phyloP scores from a whole-genome alignment of 2,113 vertebrate genomes.

The Benitochromis conjunctus region DNA sequence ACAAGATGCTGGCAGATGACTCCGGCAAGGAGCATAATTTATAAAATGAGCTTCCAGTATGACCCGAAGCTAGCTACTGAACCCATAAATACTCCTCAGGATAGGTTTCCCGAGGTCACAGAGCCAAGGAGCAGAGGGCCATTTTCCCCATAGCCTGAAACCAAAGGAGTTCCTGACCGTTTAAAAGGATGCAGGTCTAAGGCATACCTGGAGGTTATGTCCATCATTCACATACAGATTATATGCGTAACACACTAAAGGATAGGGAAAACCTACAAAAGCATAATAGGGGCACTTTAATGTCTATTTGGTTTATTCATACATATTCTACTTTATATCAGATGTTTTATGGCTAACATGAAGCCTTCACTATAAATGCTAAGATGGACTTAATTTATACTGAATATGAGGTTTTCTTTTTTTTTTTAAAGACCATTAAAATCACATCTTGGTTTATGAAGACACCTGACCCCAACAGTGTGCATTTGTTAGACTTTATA shows the following conservation, averaged over 20 bases:
- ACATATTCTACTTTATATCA: constrained; percentile 14
- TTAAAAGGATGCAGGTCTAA: background rate
- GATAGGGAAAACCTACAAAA: background rate
- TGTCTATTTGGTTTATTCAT: constrained; percentile 10
- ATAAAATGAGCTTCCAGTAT: background rate
- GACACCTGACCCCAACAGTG: background rate
- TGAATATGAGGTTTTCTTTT: background rate
- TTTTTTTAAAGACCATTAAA: background rate
- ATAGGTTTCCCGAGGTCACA: background rate
- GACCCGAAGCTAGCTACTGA: background rate
- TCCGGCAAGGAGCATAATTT: background rate
- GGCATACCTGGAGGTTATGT: background rate
- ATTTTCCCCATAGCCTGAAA: background rate
- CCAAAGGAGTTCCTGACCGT: background rate
- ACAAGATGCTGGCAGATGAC: background rate
- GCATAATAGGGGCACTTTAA: background rate
- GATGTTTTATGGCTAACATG: constrained; percentile 4
- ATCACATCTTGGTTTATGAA: background rate
- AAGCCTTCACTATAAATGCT: constrained; percentile 16
- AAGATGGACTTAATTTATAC: background rate
- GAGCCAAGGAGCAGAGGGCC: background rate
- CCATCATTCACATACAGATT: background rate
- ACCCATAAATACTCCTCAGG: background rate
- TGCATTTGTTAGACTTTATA: constrained; percentile 7
- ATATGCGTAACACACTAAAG: background rate